Evolutionary conservation across 2,797 vertebrate species (phyloP), one percentile per base, ranked within the genome.

Genomic region (Sebastes glaucus): DNA sequence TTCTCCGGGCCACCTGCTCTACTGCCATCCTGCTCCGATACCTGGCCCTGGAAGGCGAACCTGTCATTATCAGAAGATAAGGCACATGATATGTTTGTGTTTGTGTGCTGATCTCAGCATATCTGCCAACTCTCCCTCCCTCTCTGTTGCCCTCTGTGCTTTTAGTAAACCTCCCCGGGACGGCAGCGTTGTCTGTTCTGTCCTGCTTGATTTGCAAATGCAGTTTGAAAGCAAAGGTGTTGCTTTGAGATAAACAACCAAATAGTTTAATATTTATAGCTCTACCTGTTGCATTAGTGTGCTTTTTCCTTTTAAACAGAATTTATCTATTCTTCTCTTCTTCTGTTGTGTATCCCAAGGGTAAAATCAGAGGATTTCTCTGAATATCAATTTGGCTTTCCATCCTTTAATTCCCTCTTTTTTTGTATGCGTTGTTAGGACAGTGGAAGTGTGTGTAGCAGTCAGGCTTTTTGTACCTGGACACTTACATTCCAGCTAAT

Each of bases 1-100:
- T 80, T 88, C 82, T 72, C 67, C 55, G 56, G 28, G 35, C 89
- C 93, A 94, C 91, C 93, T 94, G 93, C 87, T 94, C 82, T 70
- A 74, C 75, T 83, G 83, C 71, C 93, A 87, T 86, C 79, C 87
- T 89, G 88, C 83, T 75, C 80, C 10, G 52, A 33, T 85, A 77
- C 87, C 80, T 87, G 88, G 89, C 86, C 79, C 79, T 59, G 53
- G 42, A 78, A 86, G 65, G 72, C 81, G 74, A 84, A 84, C 62
- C 80, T 91, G 88, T 82, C 89, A 74, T 89, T 74, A 80, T 88
- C 33, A 60, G 30, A 63, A 83, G 82, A 91, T 86, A 77, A 69
- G 56, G 64, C 27, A 3, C 70, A 32, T 60, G 77, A 71, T 85
- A 20, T 75, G 66, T 78, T 23, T 35, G 46, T 59, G 70, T 30